Base-by-base conservation (phyloP, 2,888 invertebrate species). In the Melinaea menophilus region DNA sequence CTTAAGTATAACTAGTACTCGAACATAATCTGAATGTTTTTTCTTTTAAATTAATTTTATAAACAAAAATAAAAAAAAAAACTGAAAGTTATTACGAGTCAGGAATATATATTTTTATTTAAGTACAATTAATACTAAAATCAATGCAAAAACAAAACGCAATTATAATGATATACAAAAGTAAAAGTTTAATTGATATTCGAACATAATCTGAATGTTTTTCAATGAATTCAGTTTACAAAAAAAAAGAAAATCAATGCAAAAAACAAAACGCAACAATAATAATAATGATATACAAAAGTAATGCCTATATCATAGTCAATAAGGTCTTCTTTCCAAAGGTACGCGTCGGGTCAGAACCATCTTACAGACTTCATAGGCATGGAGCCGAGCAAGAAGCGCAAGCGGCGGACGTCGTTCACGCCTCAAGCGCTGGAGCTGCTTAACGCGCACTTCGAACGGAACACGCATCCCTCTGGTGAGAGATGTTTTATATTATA, bases 401-500 rank as follows among this genome's bases (percentile, higher is more conserved):
- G 99, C 76, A 99, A 99, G 91, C 92, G 98, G 76, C 93, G 99
- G 78, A 99, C 99, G 47, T 98, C 98, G 0, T 99, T 99, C 90
- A 98, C 99, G 4, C 99, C 98, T 1, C 97, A 98, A 85, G 99
- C 99, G 12, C 88, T 99, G 76, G 98, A 98, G 87, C 91, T 98
- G 69, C 92, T 99, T 65, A 99, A 98, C 85, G 96, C 97, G 64
- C 97, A 98, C 88, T 99, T 99, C 81, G 98, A 98, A 86, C 94
- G 97, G 77, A 98, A 98, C 89, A 99, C 98, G 62, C 99, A 99
- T 93, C 99, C 99, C 47, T 98, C 98, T 86, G 98, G 99, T 98
- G 91, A 56, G 68, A 22, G 22, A 22, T 22, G 22, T 22, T 1
- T 22, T 22, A 22, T 22, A 22, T 22, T 22, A 22, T 22, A 22